Percentiles rank a stretch among this genome's conserved stretches.
These are phyloP conservation scores for Coilia nasus DNA, from an alignment of 2,797 vertebrate species.

Conservation along the genomic window DNA sequence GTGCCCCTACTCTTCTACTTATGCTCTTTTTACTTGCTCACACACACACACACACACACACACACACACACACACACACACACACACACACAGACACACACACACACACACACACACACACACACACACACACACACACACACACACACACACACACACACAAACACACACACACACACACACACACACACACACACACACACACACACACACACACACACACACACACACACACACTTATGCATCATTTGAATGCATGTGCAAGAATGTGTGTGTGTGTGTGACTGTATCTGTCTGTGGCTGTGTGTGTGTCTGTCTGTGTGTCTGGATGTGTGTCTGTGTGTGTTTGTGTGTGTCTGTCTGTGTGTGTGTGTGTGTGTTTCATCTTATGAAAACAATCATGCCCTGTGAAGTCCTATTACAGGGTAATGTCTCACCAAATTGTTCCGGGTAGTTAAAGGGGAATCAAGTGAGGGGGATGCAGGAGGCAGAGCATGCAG, in stretches of 20 bases:
- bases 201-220: background rate
- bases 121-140: background rate
- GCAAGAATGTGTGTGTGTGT: background rate
- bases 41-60: background rate
- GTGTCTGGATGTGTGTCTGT: conserved; percentile 28
- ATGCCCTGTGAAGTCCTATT: conserved; percentile 74
- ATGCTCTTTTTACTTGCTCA: background rate
- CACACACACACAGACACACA: background rate
- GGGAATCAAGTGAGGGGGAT: conserved; percentile 80
- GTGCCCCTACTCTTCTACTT: background rate
- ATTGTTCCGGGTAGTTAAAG: conserved; percentile 81
- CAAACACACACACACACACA: background rate
- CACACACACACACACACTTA: background rate
- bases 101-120: background rate
- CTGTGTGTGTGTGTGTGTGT: conserved; percentile 25
- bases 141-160: conserved; percentile 2
- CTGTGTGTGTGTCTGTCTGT: conserved; percentile 18
- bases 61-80: background rate
- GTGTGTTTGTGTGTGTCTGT: conserved; percentile 38
- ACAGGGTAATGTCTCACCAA: conserved; percentile 77
- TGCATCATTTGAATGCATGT: too few relatives aligned
- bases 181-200: background rate
- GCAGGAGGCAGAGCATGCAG: conserved; percentile 72
- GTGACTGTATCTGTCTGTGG: conserved; percentile 25
- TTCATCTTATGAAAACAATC: conserved; percentile 68